phyloP scores from a whole-genome alignment of 35 echinoderm and acorn worm genomes.

The Stichopus chloronotus region DNA sequence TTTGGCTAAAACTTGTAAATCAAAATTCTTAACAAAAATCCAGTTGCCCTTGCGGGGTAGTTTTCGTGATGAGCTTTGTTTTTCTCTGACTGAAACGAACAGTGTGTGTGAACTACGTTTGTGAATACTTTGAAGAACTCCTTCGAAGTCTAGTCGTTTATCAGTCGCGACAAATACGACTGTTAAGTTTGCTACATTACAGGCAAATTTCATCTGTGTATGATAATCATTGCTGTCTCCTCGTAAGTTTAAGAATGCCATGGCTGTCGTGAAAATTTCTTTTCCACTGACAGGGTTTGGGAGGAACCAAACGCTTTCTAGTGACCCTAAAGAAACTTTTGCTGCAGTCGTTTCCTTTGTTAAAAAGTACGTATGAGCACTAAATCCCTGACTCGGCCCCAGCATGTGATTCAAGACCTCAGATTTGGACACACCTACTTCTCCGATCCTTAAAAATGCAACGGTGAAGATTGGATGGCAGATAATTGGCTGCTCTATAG shows the following conservation, averaged over 20 bases:
- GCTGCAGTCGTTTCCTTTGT: neutral
- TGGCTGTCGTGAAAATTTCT: neutral
- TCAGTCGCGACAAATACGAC: slow-evolving; percentile 13
- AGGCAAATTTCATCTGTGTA: slow-evolving; percentile 25
- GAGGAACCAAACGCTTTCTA: slow-evolving; percentile 35
- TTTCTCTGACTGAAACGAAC: neutral
- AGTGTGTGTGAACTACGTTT: neutral
- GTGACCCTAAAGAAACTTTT: slow-evolving; percentile 9
- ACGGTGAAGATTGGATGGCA: slow-evolving; percentile 1
- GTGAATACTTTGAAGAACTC: neutral
- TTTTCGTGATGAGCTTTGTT: neutral
- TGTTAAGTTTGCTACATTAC: slow-evolving; percentile 5
- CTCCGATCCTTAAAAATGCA: neutral
- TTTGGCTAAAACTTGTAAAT: neutral
- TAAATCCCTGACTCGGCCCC: neutral
- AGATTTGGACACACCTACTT: slow-evolving; percentile 30
- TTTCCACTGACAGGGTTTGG: slow-evolving; percentile 2
- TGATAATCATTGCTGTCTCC: slow-evolving; percentile 26
- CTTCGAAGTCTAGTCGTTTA: neutral
- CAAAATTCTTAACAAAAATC: neutral
- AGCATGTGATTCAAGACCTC: slow-evolving; percentile 30
- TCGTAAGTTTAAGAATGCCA: slow-evolving; percentile 17
- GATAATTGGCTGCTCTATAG: slow-evolving; percentile 25
- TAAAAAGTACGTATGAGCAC: slow-evolving; percentile 10
- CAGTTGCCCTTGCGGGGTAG: neutral